Base-by-base conservation (phyloP, 2,888 invertebrate genomes). In the Criorhina ranunculi region DNA sequence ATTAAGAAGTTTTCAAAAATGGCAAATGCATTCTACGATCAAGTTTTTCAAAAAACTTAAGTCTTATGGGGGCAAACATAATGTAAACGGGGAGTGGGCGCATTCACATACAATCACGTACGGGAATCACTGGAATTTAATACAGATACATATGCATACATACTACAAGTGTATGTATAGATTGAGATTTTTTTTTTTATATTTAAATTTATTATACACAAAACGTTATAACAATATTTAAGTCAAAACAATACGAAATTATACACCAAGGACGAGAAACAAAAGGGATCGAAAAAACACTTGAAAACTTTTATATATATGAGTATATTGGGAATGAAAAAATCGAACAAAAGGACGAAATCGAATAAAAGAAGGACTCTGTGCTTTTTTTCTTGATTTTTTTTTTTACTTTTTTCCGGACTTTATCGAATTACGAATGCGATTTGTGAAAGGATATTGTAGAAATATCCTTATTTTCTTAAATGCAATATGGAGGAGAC, bases 101-200 rank as follows among this genome's bases (percentile, higher is more conserved):
- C 85, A 85, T 85, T 85, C 85, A 85, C 85, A 83, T 79, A 85
- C 85, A 85, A 59, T 76, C 85, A 85, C 80, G 85, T 75, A 80
- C 64, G 75, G 75, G 85, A 70, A 66, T 80, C 85, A 85, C 85
- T 85, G 85, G 59, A 85, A 85, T 70, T 69, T 67, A 80, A 57
- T 59, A 81, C 69, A 70, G 46, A 85, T 75, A 59, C 57, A 78
- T 57, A 73, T 59, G 64, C 69, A 75, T 67, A 78, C 66, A 72
- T 78, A 62, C 55, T 72, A 19, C 12, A 44, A 60, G 2, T 37
- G 67, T 60, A 62, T 55, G 49, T 76, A 51, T 59, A 57, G 51
- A 49, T 51, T 69, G 7, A 51, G 35, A 44, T 29, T 57, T 51
- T 66, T 44, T 53, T 62, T 46, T 35, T 17, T 51, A 51, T 19